phyloP scores from a whole-genome alignment of 2,113 vertebrate species.

The Protobothrops flavoviridis region DNA sequence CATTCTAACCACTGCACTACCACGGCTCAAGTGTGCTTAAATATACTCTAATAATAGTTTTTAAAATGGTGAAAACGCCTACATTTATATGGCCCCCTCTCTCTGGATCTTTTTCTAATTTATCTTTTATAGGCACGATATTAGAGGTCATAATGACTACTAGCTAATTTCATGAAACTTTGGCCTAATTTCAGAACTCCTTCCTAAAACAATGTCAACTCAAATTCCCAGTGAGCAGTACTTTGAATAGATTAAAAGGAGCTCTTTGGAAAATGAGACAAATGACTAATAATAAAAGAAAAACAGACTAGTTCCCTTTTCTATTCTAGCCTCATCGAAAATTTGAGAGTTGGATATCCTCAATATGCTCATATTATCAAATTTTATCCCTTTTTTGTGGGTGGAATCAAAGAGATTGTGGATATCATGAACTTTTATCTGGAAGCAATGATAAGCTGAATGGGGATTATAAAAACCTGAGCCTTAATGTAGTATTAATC shows the following conservation, averaged over 20 bases:
- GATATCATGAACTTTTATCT: not conserved
- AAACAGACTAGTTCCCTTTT: not conserved
- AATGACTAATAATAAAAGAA: not conserved
- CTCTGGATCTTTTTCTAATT: not conserved
- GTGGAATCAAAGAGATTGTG: not conserved
- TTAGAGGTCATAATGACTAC: not conserved
- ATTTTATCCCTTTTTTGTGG: not conserved
- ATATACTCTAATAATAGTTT: not conserved
- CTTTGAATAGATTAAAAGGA: not conserved
- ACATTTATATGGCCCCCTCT: not conserved
- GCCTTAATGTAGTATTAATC: not conserved
- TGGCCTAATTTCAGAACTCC: not conserved
- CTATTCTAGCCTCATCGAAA: not conserved
- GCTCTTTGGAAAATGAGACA: not conserved
- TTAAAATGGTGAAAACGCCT: not conserved
- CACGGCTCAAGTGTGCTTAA: not conserved
- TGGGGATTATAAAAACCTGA: not conserved
- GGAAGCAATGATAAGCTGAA: not conserved
- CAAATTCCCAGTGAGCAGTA: not conserved
- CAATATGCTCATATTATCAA: not conserved
- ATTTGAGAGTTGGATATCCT: not conserved
- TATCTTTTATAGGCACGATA: not conserved
- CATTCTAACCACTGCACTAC: too few species aligned
- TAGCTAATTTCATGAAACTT: not conserved
- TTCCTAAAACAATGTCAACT: not conserved